Evolutionary conservation across 2,888 invertebrate species (phyloP).

Genomic region (Dasypolia templi): DNA sequence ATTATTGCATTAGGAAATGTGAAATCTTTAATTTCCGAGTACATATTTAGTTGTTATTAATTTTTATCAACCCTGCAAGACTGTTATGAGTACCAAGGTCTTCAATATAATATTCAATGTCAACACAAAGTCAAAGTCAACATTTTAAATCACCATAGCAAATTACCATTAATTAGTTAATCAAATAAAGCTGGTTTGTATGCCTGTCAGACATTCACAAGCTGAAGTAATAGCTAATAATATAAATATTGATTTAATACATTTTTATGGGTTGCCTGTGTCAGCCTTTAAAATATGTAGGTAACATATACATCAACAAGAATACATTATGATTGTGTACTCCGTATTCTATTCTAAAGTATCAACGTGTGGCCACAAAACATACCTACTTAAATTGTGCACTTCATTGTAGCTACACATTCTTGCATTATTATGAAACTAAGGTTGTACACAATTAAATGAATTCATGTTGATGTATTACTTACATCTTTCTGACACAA

Average conservation of each 20-base stretch:
- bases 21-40: neutral
- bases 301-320: neutral
- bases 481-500: neutral
- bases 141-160: slow-evolving; percentile 35
- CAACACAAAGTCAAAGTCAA: slow-evolving; percentile 3
- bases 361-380: neutral
- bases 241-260: slow-evolving; percentile 47
- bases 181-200: slow-evolving; percentile 33
- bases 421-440: neutral
- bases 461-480: neutral
- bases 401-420: too few species aligned
- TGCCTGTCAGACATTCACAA: slow-evolving; percentile 22
- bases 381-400: too few species aligned
- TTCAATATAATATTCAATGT: slow-evolving; percentile 26
- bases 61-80: too few species aligned
- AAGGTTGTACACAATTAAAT: neutral
- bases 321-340: too few species aligned
- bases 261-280: neutral
- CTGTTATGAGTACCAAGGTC: slow-evolving; percentile 5
- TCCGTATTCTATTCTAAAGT: too few species aligned
- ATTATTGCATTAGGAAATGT: neutral
- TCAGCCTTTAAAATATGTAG: neutral
- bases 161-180: slow-evolving; percentile 49
- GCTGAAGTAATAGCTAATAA: slow-evolving; percentile 48
- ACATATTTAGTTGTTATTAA: too few species aligned